These are phyloP conservation scores for Aplocera efformata DNA, from an alignment of 2,888 invertebrate genomes.

Conservation along the genomic window DNA sequence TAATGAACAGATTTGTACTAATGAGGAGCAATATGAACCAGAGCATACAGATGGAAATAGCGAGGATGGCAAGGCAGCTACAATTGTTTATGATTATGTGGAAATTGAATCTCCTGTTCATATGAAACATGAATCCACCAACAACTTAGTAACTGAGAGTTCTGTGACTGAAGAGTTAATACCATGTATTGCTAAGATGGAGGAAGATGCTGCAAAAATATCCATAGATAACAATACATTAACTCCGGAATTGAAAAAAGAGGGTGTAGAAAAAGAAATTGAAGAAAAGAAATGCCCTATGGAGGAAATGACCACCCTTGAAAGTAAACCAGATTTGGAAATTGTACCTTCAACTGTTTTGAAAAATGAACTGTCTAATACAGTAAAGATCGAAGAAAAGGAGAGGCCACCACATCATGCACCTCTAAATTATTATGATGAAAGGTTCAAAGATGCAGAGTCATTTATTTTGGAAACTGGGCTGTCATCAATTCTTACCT, in stretches of 20 bases:
- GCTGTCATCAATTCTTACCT: slow-evolving; percentile 60
- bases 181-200: slow-evolving; percentile 28
- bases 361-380: slow-evolving; percentile 36
- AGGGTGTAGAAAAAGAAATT: slow-evolving; percentile 20
- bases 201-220: slow-evolving; percentile 29
- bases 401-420: slow-evolving; percentile 47
- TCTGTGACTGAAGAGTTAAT: slow-evolving; percentile 29
- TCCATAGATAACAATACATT: slow-evolving; percentile 30
- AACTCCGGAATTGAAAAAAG: slow-evolving; percentile 21
- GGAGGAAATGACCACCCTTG: slow-evolving; percentile 32
- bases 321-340: slow-evolving; percentile 44
- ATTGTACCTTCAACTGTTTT: slow-evolving; percentile 31
- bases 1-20: slow-evolving; percentile 53
- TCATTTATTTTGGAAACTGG: slow-evolving; percentile 86
- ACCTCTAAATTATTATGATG: slow-evolving; percentile 77
- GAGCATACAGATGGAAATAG: slow-evolving; percentile 61
- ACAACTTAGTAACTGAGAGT: slow-evolving; percentile 41
- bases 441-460: slow-evolving; percentile 88
- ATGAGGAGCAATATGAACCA: slow-evolving; percentile 54
- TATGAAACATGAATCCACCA: slow-evolving; percentile 64
- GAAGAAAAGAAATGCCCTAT: slow-evolving; percentile 29
- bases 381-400: slow-evolving; percentile 50
- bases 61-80: slow-evolving; percentile 65
- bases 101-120: slow-evolving; percentile 61
- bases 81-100: slow-evolving; percentile 68